These are phyloP conservation scores for Rhynchomys soricoides DNA, from an alignment of 2,113 vertebrate genomes.

Conservation along the genomic window DNA sequence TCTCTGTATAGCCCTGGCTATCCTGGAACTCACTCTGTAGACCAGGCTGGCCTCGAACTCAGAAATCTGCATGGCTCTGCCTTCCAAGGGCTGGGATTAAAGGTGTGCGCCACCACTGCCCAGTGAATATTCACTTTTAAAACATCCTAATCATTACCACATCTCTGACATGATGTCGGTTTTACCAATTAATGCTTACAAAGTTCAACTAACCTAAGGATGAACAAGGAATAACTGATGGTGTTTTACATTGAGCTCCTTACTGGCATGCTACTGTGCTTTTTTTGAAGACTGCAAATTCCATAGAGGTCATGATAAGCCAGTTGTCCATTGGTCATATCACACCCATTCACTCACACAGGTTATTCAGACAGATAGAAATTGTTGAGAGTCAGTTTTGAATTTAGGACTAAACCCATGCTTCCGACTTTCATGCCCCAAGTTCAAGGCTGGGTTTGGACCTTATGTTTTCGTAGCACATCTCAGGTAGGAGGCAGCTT, in stretches of 20 bases:
- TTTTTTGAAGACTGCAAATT: not conserved
- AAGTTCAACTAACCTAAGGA: not conserved
- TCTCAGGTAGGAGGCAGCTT: conserved; percentile 11
- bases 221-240: not conserved
- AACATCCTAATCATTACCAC: not conserved
- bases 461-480: not conserved
- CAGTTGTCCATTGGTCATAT: not conserved
- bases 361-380: not conserved
- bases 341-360: not conserved
- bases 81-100: no score
- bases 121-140: not conserved
- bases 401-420: conserved; percentile 23
- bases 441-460: not conserved
- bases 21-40: no score
- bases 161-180: not conserved
- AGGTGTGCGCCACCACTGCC: no score
- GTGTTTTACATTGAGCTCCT: not conserved
- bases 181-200: not conserved
- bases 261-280: not conserved
- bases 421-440: not conserved
- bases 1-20: no score
- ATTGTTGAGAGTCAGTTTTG: not conserved
- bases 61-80: no score
- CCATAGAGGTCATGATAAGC: not conserved
- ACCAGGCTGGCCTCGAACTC: no score